Evolutionary conservation across 2,797 vertebrate genomes (phyloP).

Genomic region (Aulostomus chinensis): DNA sequence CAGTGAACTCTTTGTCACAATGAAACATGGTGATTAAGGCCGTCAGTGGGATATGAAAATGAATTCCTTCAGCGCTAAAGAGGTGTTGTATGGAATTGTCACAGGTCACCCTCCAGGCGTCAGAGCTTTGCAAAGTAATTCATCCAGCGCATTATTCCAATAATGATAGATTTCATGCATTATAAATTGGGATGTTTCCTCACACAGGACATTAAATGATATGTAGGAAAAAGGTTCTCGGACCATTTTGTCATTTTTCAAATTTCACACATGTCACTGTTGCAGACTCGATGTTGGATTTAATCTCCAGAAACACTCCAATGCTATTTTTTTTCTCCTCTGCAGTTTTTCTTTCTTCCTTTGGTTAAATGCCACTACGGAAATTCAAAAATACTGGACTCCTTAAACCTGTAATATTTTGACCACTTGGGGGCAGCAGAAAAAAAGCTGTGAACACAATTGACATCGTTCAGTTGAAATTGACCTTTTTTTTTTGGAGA

Average conservation of each 20-base stretch:
- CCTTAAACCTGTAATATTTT: neutral
- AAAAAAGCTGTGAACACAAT: slow-evolving; percentile 10
- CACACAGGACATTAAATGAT: slow-evolving; percentile 75
- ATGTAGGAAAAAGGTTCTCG: slow-evolving; percentile 75
- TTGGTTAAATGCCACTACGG: neutral
- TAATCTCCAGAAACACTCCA: slow-evolving; percentile 40
- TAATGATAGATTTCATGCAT: slow-evolving; percentile 79
- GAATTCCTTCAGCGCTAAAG: slow-evolving; percentile 78
- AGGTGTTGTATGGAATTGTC: slow-evolving; percentile 75
- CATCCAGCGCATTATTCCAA: slow-evolving; percentile 73
- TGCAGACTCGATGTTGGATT: slow-evolving; percentile 28
- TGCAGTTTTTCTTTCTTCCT: neutral
- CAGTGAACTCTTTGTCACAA: slow-evolving; percentile 78
- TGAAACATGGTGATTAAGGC: slow-evolving; percentile 81
- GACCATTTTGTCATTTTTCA: slow-evolving; percentile 62
- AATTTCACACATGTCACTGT: slow-evolving; percentile 42
- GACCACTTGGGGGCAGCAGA: slow-evolving; percentile 38
- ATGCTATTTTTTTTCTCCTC: neutral
- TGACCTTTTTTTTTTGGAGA: neutral
- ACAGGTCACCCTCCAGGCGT: slow-evolving; percentile 76
- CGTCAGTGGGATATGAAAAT: slow-evolving; percentile 82
- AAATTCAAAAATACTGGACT: neutral
- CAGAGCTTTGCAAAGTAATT: slow-evolving; percentile 82
- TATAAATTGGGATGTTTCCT: slow-evolving; percentile 81
- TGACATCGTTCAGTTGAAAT: neutral